Evolutionary conservation across 2,113 vertebrate species (phyloP), one percentile per base, ranked within the genome.

Genomic region (Madoqua kirkii): DNA sequence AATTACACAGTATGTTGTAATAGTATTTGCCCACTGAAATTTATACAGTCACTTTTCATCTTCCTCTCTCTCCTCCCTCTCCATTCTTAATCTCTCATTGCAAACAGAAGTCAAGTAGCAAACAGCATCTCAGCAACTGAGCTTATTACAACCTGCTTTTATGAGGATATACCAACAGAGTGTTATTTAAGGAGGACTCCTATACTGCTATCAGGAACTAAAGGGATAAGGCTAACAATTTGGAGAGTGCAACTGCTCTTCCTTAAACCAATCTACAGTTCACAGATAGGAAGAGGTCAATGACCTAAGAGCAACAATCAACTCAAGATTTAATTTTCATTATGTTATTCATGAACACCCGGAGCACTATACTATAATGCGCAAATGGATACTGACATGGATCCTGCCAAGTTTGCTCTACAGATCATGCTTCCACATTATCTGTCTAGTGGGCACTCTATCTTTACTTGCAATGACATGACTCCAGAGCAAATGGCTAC

Each of bases 341-440:
- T 99, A 99, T 99, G 99, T 99, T 99, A 99, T 99, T 99, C 99
- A 98, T 99, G 99, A 99, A 99, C 98, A 98, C 99, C 99, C 98
- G 99, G 99, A 99, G 99, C 99, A 99, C 99, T 99, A 99, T 98
- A 99, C 99, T 99, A 99, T 99, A 99, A 99, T 99, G 99, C 99
- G 98, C 99, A 99, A 99, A 99, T 99, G 99, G 99, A 99, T 99
- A 99, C 99, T 99, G 99, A 99, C 99, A 99, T 99, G 99, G 99
- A 99, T 99, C 99, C 99, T 99, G 99, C 99, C 99, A 99, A 99
- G 99, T 98, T 98, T 99, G 99, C 99, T 99, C 99, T 99, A 99
- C 98, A 99, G 99, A 99, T 99, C 99, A 98, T 99, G 99, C 99
- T 99, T 99, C 99, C 99, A 99, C 97, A 98, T 99, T 94, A 98